Evolutionary conservation across 2,888 invertebrate species (phyloP), one percentile per base, ranked within the genome.

Genomic region (Dasysyrphus albostriatus): DNA sequence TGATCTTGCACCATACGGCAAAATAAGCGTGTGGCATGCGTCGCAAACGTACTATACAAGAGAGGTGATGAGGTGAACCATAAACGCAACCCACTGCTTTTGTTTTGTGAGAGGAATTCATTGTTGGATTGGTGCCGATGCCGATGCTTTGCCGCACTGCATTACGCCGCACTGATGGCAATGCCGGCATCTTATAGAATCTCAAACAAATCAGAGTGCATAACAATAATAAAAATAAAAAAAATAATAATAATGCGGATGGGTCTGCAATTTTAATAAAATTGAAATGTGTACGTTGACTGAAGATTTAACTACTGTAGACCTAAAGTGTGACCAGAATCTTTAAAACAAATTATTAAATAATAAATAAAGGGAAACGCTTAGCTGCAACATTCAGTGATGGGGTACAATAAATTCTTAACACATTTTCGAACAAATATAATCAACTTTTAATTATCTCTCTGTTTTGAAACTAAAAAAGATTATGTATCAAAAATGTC

Each of bases 31-130:
- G 44, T 47, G 47, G 65, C 47, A 19, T 34, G 47, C 65, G 65
- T 44, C 65, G 47, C 24, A 65, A 47, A 47, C 12, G 16, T 34
- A 14, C 16, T 9, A n/a, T 39, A 65, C 34, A 67, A 19, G 19
- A 14, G 67, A 67, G 67, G 67, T 67, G 67, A 67, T 67, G 67
- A 67, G 67, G 19, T 67, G 34, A 67, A 49, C 67, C 67, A 49
- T 49, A 67, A 67, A 49, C 14, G 67, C 34, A 12, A 49, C 67
- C 67, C 67, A 67, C 47, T 32, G 14, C 59, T 67, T 49, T 34
- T 49, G 37, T 34, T 34, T 49, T 47, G 49, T 34, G 67, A 49
- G 47, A 34, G 34, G 49, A 67, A 49, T 49, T 49, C 49, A 49
- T 67, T 67, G 49, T 67, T 49, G 34, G 49, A 14, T 34, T 67